phyloP scores from a whole-genome alignment of 2,113 vertebrate species.

The Ammospiza nelsoni region DNA sequence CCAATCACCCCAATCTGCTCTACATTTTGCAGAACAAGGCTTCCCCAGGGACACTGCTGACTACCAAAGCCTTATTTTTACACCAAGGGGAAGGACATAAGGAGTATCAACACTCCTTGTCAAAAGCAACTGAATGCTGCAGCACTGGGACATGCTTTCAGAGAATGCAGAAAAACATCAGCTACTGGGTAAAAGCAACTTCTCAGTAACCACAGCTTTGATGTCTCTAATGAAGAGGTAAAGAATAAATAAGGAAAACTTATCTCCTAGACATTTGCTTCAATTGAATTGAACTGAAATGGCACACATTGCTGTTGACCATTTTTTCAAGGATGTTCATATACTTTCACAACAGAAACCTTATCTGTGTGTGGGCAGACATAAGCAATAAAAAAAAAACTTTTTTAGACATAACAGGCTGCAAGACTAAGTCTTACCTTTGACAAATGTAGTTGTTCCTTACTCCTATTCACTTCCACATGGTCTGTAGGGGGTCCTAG shows the following conservation, averaged over 20 bases:
- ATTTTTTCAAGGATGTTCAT: background rate
- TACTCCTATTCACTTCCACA: background rate
- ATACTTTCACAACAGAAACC: background rate
- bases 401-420: background rate
- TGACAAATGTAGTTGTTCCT: background rate
- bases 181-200: background rate
- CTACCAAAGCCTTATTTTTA: background rate
- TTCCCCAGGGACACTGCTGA: background rate
- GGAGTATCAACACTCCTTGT: accelerated
- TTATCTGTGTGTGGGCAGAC: background rate
- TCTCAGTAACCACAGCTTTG: background rate
- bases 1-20: background rate
- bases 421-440: background rate
- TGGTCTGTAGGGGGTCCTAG: background rate
- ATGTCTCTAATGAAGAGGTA: background rate
- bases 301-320: background rate
- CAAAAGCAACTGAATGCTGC: background rate
- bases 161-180: background rate
- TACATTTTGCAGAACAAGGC: background rate
- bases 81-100: accelerated
- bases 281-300: background rate
- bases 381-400: background rate
- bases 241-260: background rate
- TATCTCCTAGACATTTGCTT: background rate
- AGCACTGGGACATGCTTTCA: background rate